Base-by-base conservation (phyloP, 2,888 invertebrate genomes). In the Sarcophaga carnaria region DNA sequence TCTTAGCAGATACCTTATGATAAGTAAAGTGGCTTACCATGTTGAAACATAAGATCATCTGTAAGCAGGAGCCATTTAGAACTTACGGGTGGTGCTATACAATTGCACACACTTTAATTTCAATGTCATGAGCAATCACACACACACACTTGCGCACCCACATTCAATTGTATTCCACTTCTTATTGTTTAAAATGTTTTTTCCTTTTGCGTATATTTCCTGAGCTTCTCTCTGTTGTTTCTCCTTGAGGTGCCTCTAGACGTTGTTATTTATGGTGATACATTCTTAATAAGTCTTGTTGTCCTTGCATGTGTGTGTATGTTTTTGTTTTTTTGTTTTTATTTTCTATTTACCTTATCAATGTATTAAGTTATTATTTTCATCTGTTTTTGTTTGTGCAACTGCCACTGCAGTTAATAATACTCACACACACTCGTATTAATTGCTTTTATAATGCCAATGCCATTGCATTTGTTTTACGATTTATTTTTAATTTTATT, bases 401-500 rank as follows among this genome's bases (percentile, higher is more conserved):
- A 60, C 17, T 14, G 3, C 10, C 17, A 54, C 1, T 54, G 12
- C 17, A 37, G 37, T 37, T 37, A 37, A 37, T 37, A 8, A 37
- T 8, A 37, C 37, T 8, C 37, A 37, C 8, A 37, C 8, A 10
- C 8, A 37, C 37, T 37, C 37, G 37, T 37, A 37, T 37, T 37
- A 37, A 37, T 2, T 37, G 37, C 37, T 37, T 37, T 37, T 6
- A 6, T 37, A 37, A 6, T 37, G 37, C 37, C 37, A 37, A 37
- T 37, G 37, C 37, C 37, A 37, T 1, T 37, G 37, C 10, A 54
- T 54, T 17, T 54, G 12, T 54, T 54, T 54, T 54, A 14, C 37
- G 17, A 66, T 63, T 75, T 62, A 22, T 17, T 81, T 81, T 63
- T 66, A 49, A 70, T 89, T 80, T 89, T 89, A 8, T 60, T 22